phyloP scores from a whole-genome alignment of 2,797 vertebrate genomes.

The Danionella dracula region DNA sequence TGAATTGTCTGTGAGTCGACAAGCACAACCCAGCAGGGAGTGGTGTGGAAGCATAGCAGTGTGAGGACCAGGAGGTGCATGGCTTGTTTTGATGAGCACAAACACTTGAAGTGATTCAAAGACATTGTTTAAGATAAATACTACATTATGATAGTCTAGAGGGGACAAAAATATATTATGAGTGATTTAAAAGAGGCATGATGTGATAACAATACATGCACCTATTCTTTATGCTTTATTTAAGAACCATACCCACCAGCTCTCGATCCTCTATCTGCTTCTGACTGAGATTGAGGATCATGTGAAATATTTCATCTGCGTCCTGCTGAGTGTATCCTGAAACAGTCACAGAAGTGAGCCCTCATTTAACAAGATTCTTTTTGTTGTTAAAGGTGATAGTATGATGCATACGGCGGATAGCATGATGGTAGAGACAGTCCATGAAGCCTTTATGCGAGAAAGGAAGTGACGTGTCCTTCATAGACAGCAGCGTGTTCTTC shows the following conservation, averaged over 20 bases:
- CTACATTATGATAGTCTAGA: no score
- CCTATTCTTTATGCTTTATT: no score
- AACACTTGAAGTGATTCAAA: no score
- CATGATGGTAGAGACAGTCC: conserved; percentile 59
- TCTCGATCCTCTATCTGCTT: conserved; percentile 57
- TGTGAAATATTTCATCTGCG: conserved; percentile 70
- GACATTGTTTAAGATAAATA: no score
- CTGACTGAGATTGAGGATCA: conserved; percentile 57
- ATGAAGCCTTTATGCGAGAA: conserved; percentile 55
- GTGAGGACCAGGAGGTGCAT: no score
- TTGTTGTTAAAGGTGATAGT: background rate
- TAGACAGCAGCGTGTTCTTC: conserved; percentile 50
- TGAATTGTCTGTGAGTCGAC: no score
- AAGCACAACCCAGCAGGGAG: no score
- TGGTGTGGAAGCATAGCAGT: no score
- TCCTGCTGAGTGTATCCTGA: conserved; percentile 62
- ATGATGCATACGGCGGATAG: conserved; percentile 43
- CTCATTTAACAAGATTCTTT: background rate
- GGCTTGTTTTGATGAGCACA: no score
- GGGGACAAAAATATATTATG: no score
- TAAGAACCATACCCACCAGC: conserved; percentile 64
- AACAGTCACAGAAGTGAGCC: background rate
- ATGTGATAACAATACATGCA: no score
- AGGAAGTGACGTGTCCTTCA: conserved; percentile 40
- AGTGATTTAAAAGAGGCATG: no score